Conservation (phyloP, 2,888 invertebrate species). For the Tetanocera ferruginea region DNA sequence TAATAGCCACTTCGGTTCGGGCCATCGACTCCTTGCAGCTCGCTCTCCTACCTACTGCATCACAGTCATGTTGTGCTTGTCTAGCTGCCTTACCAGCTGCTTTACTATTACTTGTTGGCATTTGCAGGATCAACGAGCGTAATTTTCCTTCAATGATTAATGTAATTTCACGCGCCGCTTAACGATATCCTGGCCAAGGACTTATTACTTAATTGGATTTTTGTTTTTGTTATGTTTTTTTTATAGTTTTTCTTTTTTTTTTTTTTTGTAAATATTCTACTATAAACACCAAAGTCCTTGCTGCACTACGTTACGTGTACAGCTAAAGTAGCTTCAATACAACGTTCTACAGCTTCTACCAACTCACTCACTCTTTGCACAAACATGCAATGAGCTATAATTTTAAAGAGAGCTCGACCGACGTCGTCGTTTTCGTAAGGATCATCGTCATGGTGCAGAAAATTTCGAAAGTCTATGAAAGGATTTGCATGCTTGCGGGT, state of each 20-base stretch:
- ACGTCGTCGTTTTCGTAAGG: background rate
- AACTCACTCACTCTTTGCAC: no score
- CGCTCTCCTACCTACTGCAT: no score
- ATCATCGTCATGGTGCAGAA: background rate
- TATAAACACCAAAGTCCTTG: background rate
- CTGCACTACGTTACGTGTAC: background rate
- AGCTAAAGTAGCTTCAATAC: background rate
- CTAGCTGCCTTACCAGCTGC: background rate
- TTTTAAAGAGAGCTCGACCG: no score
- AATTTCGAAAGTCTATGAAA: constrained; percentile 43
- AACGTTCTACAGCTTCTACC: background rate
- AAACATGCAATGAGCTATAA: no score
- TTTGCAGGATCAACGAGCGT: constrained; percentile 43
- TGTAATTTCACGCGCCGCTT: constrained; percentile 69
- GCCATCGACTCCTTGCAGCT: background rate
- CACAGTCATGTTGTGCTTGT: no score
- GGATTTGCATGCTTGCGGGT: constrained; percentile 63
- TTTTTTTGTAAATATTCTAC: constrained; percentile 13
- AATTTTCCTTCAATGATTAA: constrained; percentile 67
- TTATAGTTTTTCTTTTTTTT: background rate
- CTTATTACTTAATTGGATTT: constrained; percentile 67
- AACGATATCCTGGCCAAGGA: constrained; percentile 67
- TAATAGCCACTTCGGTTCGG: background rate
- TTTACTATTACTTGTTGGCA: background rate
- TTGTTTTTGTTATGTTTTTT: constrained; percentile 37